Conservation (phyloP, 2,797 vertebrate species). For the Zalophus californianus region DNA sequence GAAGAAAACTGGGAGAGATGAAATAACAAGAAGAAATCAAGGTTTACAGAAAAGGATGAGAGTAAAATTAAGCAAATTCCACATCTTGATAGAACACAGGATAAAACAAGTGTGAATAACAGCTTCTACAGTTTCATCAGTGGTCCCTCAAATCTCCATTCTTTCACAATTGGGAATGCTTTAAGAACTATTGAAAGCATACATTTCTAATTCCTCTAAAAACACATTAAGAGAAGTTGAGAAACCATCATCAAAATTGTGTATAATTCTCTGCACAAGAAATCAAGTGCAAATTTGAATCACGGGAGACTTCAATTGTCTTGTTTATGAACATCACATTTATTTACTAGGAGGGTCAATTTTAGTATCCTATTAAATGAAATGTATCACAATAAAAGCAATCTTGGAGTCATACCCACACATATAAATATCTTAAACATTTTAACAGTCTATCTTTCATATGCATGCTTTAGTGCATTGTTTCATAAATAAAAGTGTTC, state of each 20-base stretch:
- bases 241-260: neutral
- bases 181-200: neutral
- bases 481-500: neutral
- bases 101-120: neutral
- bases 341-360: neutral
- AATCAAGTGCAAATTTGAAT: neutral
- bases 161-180: neutral
- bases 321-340: neutral
- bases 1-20: neutral
- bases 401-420: neutral
- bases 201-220: neutral
- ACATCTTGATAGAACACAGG: neutral
- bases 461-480: neutral
- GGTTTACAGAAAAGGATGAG: neutral
- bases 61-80: neutral
- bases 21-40: neutral
- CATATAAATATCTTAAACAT: neutral
- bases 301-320: neutral
- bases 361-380: neutral
- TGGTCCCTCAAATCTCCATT: neutral
- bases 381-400: neutral
- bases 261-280: neutral
- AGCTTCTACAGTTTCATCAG: neutral
- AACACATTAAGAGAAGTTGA: neutral
- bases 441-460: neutral